phyloP scores from a whole-genome alignment of 2,113 vertebrate species.

The Nesogale talazaci region DNA sequence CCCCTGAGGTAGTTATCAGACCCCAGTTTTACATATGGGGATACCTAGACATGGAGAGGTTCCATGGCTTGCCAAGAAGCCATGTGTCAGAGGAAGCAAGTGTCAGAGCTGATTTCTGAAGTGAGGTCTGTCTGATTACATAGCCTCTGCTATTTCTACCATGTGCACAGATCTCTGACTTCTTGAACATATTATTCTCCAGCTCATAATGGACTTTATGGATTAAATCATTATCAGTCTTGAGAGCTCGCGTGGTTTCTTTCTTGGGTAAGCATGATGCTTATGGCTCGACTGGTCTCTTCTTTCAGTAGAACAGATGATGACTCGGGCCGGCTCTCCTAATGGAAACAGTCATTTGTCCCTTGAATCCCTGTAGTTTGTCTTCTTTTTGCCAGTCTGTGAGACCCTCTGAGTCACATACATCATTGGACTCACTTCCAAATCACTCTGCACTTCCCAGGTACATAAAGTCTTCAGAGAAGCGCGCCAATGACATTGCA shows the following conservation, averaged over 20 bases:
- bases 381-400: neutral
- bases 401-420: neutral
- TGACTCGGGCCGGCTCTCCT: neutral
- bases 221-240: conserved; percentile 1
- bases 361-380: neutral
- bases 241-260: neutral
- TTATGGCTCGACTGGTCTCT: conserved; percentile 11
- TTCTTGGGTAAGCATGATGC: neutral
- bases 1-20: neutral
- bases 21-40: neutral
- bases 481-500: conserved; percentile 6
- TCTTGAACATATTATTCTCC: neutral
- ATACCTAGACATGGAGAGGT: neutral
- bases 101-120: neutral
- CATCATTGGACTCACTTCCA: neutral
- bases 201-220: conserved; percentile 24
- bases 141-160: neutral
- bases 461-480: neutral
- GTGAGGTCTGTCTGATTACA: neutral
- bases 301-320: neutral
- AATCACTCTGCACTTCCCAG: neutral
- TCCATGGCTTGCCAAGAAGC: neutral
- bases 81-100: neutral
- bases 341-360: neutral
- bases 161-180: neutral